Evolutionary conservation across 1,140 invertebrate genomes (phyloP).

Genomic region (Hypothenemus hampei): DNA sequence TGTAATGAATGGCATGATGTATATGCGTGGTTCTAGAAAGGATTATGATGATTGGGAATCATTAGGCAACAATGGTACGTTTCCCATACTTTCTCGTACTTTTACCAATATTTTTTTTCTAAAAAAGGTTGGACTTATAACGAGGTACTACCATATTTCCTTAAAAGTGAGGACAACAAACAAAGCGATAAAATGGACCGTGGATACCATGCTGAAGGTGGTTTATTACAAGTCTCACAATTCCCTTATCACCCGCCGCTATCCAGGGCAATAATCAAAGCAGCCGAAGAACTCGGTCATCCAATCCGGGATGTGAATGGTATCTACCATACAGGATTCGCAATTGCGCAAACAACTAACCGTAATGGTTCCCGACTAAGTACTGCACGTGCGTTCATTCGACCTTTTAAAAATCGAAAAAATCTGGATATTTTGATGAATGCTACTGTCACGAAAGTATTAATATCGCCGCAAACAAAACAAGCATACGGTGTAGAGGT

Average conservation of each 20-base stretch:
- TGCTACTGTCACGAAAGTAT: conserved; percentile 63
- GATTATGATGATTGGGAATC: conserved; percentile 90
- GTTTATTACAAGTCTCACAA: conserved; percentile 71
- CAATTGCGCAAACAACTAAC: conserved; percentile 82
- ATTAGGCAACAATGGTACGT: conserved; percentile 68
- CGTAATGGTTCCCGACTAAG: conserved; percentile 83
- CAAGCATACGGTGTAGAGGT: conserved; percentile 66
- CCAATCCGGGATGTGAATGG: conserved; percentile 80
- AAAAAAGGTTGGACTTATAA: conserved; percentile 71
- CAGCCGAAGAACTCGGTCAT: conserved; percentile 75
- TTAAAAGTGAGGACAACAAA: conserved; percentile 80
- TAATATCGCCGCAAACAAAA: conserved; percentile 66
- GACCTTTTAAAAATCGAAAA: conserved; percentile 66
- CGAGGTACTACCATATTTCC: conserved; percentile 82
- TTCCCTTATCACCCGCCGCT: conserved; percentile 83
- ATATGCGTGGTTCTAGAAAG: conserved; percentile 83
- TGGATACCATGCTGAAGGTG: conserved; percentile 72
- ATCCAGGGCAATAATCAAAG: conserved; percentile 77
- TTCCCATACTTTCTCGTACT: background rate
- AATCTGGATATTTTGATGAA: conserved; percentile 76
- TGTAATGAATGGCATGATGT: conserved; percentile 96
- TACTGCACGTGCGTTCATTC: conserved; percentile 72
- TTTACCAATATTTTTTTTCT: background rate
- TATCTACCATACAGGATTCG: conserved; percentile 69
- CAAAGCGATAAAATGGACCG: conserved; percentile 68